These are phyloP conservation scores for Eudiplozoon nipponicum DNA, from an alignment of 2,888 invertebrate genomes.

Conservation along the genomic window DNA sequence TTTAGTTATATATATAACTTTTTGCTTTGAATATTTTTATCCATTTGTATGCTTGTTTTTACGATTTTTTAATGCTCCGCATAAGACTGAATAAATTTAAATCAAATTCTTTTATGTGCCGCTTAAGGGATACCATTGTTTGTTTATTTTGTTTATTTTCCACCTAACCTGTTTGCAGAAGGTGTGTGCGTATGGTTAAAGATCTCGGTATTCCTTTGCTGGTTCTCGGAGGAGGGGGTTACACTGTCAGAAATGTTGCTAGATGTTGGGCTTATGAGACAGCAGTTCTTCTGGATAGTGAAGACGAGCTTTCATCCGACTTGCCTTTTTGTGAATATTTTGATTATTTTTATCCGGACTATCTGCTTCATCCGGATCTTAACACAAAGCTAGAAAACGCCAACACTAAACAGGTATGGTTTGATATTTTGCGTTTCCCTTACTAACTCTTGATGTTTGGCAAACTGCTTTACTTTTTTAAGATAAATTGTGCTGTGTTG, in stretches of 20 bases:
- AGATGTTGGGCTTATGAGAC: slow-evolving; percentile 97
- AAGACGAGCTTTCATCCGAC: slow-evolving; percentile 46
- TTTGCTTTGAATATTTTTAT: too few relatives aligned
- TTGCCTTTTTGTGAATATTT: slow-evolving; percentile 75
- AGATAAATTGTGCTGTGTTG: too few relatives aligned
- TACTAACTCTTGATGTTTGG: slow-evolving; percentile 1
- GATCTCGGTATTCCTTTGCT: slow-evolving; percentile 59
- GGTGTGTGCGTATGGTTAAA: slow-evolving; percentile 79
- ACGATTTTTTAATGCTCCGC: too few relatives aligned
- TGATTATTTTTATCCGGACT: slow-evolving; percentile 85
- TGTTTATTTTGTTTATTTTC: too few relatives aligned
- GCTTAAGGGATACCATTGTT: too few relatives aligned
- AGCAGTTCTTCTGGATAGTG: slow-evolving; percentile 57
- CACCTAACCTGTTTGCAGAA: slow-evolving; percentile 30
- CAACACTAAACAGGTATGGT: slow-evolving; percentile 43
- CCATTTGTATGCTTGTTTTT: too few relatives aligned
- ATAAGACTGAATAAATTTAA: too few relatives aligned
- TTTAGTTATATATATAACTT: too few relatives aligned
- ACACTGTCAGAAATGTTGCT: slow-evolving; percentile 75
- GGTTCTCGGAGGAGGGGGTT: slow-evolving; percentile 52
- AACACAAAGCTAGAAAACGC: slow-evolving; percentile 52
- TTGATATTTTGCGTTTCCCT: slow-evolving; percentile 4
- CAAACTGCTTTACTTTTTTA: too few relatives aligned
- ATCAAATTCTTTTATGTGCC: too few relatives aligned
- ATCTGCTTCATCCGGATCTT: slow-evolving; percentile 67